Conservation (phyloP, 2,113 vertebrate species). For the Panthera tigris region DNA sequence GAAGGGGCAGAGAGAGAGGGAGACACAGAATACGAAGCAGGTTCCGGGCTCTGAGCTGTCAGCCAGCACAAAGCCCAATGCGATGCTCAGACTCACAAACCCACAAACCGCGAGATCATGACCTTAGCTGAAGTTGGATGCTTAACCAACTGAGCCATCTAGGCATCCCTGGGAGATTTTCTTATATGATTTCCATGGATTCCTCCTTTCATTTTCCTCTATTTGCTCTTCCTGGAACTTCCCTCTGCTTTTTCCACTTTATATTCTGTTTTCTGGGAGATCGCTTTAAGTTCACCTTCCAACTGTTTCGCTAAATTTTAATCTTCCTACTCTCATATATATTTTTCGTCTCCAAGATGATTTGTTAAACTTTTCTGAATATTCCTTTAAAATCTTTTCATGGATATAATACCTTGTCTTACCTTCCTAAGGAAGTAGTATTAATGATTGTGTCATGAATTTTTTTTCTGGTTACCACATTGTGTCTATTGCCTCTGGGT, state of each 20-base stretch:
- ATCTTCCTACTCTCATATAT: background rate
- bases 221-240: background rate
- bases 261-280: background rate
- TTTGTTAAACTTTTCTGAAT: background rate
- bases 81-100: too few relatives aligned
- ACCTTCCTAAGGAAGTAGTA: background rate
- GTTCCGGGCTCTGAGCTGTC: too few relatives aligned
- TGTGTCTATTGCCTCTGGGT: background rate
- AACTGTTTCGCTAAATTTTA: background rate
- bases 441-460: background rate
- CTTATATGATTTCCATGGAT: background rate
- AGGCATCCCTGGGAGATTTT: background rate
- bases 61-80: too few relatives aligned
- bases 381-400: background rate
- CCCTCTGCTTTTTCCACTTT: background rate
- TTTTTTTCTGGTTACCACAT: background rate
- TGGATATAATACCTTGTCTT: background rate
- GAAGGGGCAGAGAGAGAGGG: too few relatives aligned
- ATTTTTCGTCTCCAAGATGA: background rate
- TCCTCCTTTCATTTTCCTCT: background rate
- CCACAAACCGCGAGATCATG: too few relatives aligned
- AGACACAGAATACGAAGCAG: too few relatives aligned
- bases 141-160: too few relatives aligned
- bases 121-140: too few relatives aligned
- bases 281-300: background rate